phyloP scores from a whole-genome alignment of 2,797 vertebrate genomes.

The Acipenser transmontanus region DNA sequence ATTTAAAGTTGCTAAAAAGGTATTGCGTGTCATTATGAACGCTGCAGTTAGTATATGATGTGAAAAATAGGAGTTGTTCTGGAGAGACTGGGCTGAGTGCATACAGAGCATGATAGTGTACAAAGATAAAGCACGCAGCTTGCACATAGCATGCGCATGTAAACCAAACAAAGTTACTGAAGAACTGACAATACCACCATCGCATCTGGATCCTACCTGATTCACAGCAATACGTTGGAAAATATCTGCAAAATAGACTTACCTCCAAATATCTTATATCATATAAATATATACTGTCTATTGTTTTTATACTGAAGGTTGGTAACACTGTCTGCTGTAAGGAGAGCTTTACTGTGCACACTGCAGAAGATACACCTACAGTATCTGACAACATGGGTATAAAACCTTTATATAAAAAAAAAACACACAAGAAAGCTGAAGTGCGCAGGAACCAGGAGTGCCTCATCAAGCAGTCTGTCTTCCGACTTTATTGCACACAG shows the following conservation, averaged over 20 bases:
- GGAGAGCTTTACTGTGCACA: constrained; percentile 14
- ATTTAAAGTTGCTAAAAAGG: too few relatives aligned
- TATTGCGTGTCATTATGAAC: too few relatives aligned
- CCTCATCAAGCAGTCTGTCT: constrained; percentile 22
- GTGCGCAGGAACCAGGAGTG: neutral
- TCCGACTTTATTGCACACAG: constrained; percentile 61
- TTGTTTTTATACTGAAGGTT: neutral
- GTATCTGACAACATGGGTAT: constrained; percentile 31
- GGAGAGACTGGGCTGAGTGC: too few relatives aligned
- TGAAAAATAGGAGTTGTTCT: too few relatives aligned
- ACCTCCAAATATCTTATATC: neutral
- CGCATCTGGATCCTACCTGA: neutral
- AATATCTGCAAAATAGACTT: too few relatives aligned
- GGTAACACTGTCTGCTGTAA: constrained; percentile 1
- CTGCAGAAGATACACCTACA: constrained; percentile 18
- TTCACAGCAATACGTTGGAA: neutral
- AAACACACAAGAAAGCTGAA: constrained; percentile 13
- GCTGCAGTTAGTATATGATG: too few relatives aligned
- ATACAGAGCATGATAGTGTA: too few relatives aligned
- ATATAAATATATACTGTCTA: neutral
- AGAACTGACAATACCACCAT: too few relatives aligned
- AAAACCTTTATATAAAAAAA: constrained; percentile 20
- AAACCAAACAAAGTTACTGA: too few relatives aligned
- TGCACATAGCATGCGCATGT: too few relatives aligned
- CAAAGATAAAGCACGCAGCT: too few relatives aligned